Evolutionary conservation across 2,113 vertebrate species (phyloP).

Genomic region (Charina bottae): DNA sequence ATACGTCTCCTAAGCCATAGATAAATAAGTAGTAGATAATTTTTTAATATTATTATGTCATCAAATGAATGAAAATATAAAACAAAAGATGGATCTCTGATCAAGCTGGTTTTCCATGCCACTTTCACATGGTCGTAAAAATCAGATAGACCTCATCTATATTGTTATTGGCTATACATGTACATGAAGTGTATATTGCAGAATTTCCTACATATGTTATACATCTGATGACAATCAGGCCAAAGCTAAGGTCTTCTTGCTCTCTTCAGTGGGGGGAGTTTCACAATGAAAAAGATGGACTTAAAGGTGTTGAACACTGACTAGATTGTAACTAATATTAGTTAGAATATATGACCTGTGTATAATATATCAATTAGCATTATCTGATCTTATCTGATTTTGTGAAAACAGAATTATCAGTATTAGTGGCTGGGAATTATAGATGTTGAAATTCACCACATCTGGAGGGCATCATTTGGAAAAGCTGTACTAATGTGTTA

Average conservation of each 20-base stretch:
- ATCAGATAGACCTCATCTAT: background rate
- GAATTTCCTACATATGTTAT: background rate
- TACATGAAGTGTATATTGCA: background rate
- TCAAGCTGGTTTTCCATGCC: background rate
- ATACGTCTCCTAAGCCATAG: background rate
- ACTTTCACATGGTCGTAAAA: background rate
- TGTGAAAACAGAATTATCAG: constrained; percentile 43
- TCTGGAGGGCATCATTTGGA: background rate
- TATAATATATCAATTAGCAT: constrained; percentile 53
- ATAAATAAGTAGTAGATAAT: background rate
- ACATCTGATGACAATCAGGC: background rate
- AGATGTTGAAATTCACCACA: background rate
- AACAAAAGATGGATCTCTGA: background rate
- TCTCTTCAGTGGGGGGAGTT: background rate
- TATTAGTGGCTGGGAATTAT: background rate
- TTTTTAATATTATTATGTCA: background rate
- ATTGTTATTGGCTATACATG: background rate
- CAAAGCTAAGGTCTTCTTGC: background rate
- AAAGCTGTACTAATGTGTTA: constrained; percentile 38
- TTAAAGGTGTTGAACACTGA: background rate
- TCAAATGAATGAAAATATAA: constrained; percentile 48
- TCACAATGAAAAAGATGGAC: background rate
- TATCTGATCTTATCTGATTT: constrained; percentile 49
- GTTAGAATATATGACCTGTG: constrained; percentile 43
- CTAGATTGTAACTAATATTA: constrained; percentile 40